phyloP scores from a whole-genome alignment of 2,113 vertebrate genomes.

The Pollimyrus isidori region DNA sequence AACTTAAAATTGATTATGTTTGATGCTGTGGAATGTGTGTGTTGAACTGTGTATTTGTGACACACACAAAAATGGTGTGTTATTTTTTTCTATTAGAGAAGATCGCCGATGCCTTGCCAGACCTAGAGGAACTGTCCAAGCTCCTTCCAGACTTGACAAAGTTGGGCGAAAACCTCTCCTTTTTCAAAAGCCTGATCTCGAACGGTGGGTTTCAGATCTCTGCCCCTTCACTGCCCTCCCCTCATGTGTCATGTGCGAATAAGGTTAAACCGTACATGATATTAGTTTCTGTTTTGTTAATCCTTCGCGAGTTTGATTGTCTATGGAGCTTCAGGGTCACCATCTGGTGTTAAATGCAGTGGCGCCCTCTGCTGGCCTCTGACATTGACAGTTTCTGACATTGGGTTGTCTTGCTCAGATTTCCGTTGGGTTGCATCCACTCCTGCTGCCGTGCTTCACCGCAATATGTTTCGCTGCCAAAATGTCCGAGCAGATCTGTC shows the following conservation, averaged over 20 bases:
- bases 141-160: slow-evolving; percentile 87
- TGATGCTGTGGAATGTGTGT: not conserved
- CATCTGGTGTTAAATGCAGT: slow-evolving; percentile 88
- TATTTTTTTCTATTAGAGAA: slow-evolving; percentile 63
- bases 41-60: not conserved
- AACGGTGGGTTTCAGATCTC: slow-evolving; percentile 24
- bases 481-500: not conserved
- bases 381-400: not conserved
- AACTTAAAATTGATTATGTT: not conserved
- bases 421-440: not conserved
- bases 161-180: slow-evolving; percentile 81
- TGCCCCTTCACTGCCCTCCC: not conserved
- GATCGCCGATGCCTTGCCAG: slow-evolving; percentile 76
- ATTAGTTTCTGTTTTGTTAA: slow-evolving; percentile 62
- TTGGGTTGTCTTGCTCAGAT: slow-evolving; percentile 1
- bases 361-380: slow-evolving; percentile 33
- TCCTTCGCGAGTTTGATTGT: slow-evolving; percentile 90
- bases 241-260: not conserved
- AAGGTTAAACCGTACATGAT: not conserved
- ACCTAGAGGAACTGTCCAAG: slow-evolving; percentile 81
- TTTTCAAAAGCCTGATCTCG: slow-evolving; percentile 64
- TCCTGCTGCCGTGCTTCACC: not conserved
- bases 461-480: not conserved
- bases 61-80: not conserved
- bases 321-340: slow-evolving; percentile 94